Percentiles rank a stretch among this genome's conserved stretches.
These are phyloP conservation scores for Yoshiicerus persimilis DNA, from an alignment of 1,140 invertebrate genomes.

Conservation along the genomic window DNA sequence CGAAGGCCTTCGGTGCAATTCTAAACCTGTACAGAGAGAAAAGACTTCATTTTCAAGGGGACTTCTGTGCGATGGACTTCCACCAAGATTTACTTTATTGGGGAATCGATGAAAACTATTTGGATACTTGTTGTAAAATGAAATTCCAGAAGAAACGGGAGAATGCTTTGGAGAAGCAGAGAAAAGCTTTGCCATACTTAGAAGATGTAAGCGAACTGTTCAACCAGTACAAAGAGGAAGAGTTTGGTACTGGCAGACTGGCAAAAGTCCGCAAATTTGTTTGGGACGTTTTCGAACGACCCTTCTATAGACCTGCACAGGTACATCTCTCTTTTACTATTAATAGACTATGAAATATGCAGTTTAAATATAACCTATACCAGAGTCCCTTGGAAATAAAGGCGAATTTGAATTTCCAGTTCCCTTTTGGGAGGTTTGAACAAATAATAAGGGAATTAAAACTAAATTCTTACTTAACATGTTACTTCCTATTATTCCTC, in stretches of 20 bases:
- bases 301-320: neutral
- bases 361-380: too few relatives aligned
- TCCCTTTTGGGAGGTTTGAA: too few relatives aligned
- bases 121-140: slow-evolving; percentile 1
- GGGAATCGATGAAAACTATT: neutral
- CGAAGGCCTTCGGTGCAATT: neutral
- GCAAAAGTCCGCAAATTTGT: neutral
- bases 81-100: slow-evolving; percentile 26
- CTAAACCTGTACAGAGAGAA: neutral
- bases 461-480: too few relatives aligned
- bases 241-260: neutral
- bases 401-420: too few relatives aligned
- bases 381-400: too few relatives aligned
- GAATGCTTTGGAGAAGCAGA: neutral
- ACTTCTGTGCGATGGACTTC: slow-evolving; percentile 13
- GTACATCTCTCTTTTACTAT: too few relatives aligned
- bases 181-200: neutral
- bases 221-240: neutral
- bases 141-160: neutral
- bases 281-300: neutral
- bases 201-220: neutral
- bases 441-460: too few relatives aligned
- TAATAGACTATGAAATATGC: too few relatives aligned
- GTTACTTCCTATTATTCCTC: too few relatives aligned
- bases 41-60: neutral